phyloP scores from a whole-genome alignment of 2,888 invertebrate genomes.

The Loripinus fragilis region DNA sequence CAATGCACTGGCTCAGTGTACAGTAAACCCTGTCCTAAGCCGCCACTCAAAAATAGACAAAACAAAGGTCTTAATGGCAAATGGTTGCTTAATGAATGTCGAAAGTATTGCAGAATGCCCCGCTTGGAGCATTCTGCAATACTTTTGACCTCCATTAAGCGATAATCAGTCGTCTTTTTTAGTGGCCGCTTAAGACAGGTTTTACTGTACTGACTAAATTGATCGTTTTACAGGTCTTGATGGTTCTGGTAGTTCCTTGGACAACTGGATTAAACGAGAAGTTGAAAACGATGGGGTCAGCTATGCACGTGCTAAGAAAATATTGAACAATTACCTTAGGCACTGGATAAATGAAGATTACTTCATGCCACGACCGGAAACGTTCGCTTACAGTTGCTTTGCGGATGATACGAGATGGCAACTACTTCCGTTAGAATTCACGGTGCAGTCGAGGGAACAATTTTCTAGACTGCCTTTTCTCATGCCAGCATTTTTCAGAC shows the following conservation, averaged over 20 bases:
- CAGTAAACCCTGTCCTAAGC: too few relatives aligned
- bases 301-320: constrained; percentile 1
- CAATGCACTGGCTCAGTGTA: too few relatives aligned
- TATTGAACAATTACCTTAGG: not conserved
- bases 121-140: too few relatives aligned
- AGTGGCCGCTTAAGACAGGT: too few relatives aligned
- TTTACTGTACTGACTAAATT: too few relatives aligned
- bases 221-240: constrained; percentile 14
- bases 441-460: constrained; percentile 30
- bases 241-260: constrained; percentile 17
- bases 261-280: constrained; percentile 32
- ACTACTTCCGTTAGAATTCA: constrained; percentile 29
- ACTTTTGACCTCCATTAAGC: too few relatives aligned
- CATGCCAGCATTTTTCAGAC: constrained; percentile 50
- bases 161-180: too few relatives aligned
- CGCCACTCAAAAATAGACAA: too few relatives aligned
- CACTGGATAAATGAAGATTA: constrained; percentile 45
- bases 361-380: constrained; percentile 55
- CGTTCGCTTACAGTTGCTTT: constrained; percentile 35
- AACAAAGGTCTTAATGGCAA: too few relatives aligned
- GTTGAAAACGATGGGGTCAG: constrained; percentile 15
- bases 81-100: too few relatives aligned
- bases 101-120: too few relatives aligned
- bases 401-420: constrained; percentile 49
- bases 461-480: constrained; percentile 45